A percentile compares a stretch with the other conserved stretches of the same genome.
Conservation (phyloP, 37 sponge, comb jelly and placozoan species). For the Aplysina aerophoba region DNA sequence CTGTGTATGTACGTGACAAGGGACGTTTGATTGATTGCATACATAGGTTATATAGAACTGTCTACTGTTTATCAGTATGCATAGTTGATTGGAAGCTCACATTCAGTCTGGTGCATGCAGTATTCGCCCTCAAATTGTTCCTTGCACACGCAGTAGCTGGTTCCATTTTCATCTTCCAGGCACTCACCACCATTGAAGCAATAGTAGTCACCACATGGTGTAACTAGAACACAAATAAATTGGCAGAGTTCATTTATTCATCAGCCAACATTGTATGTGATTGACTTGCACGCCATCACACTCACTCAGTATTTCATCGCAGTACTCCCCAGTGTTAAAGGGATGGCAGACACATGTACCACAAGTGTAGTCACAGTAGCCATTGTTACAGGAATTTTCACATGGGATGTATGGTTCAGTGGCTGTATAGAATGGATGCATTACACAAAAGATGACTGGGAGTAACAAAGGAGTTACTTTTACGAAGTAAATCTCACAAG, state of each 20-base stretch:
- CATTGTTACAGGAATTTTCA: neutral
- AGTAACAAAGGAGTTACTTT: too few species aligned
- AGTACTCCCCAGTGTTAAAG: slow-evolving; percentile 10
- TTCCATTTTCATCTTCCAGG: neutral
- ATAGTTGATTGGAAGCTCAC: neutral
- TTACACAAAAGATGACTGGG: too few species aligned
- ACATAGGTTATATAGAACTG: too few species aligned
- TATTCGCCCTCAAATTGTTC: slow-evolving; percentile 1
- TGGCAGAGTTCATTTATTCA: too few species aligned
- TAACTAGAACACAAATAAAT: neutral
- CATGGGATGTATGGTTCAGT: neutral
- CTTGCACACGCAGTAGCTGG: neutral
- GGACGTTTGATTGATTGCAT: too few species aligned
- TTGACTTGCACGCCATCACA: neutral
- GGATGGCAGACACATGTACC: slow-evolving; percentile 23
- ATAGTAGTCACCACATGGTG: slow-evolving; percentile 19
- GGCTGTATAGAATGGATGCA: too few species aligned
- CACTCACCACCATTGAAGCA: slow-evolving; percentile 23
- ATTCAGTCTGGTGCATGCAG: slow-evolving; percentile 2
- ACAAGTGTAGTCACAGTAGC: neutral
- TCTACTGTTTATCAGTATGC: too few species aligned
- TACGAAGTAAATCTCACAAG: too few species aligned
- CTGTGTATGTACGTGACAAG: neutral
- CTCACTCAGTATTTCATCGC: neutral
- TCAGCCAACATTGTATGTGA: too few species aligned